Percentiles rank a stretch among this genome's conserved stretches.
Conservation (phyloP, 2,888 invertebrate genomes). For the Macroteleia sp. region DNA sequence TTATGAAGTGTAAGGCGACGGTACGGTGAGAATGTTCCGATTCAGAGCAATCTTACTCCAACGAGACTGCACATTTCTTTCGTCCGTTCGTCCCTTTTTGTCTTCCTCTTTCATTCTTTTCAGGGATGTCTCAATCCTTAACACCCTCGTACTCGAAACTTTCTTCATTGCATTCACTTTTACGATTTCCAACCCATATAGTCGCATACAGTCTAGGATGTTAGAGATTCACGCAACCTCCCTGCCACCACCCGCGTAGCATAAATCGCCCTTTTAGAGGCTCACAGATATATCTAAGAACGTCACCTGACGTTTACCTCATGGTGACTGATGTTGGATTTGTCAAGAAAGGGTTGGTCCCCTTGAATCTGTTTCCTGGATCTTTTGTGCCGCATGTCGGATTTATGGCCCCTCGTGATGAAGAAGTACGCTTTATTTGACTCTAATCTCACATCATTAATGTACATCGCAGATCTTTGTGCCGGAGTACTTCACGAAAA, state of each 20-base stretch:
- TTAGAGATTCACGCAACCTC: conserved; percentile 22
- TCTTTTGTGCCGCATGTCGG: conserved; percentile 51
- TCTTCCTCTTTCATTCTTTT: conserved; percentile 10
- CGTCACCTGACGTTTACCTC: conserved; percentile 55
- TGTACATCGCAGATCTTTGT: conserved; percentile 58
- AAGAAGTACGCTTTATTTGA: conserved; percentile 62
- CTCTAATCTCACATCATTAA: conserved; percentile 61
- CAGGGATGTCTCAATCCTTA: conserved; percentile 22
- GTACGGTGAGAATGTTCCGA: conserved; percentile 33
- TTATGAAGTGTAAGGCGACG: conserved; percentile 55
- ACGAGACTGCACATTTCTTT: conserved; percentile 46
- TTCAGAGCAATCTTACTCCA: conserved; percentile 30
- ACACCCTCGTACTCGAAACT: conserved; percentile 42
- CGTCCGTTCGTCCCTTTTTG: conserved; percentile 12
- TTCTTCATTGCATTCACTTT: conserved; percentile 41
- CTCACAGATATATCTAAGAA: conserved; percentile 41
- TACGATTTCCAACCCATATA: conserved; percentile 30
- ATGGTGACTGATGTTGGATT: conserved; percentile 53
- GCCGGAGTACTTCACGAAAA: conserved; percentile 40
- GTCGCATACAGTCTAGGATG: conserved; percentile 19
- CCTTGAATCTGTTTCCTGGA: conserved; percentile 44
- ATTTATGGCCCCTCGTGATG: conserved; percentile 58
- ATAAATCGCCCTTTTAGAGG: conserved; percentile 41
- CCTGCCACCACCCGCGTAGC: conserved; percentile 20
- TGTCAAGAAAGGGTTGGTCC: conserved; percentile 56